These are phyloP conservation scores for Eunapius fragilis DNA, from an alignment of 37 sponge, comb jelly and placozoan species.

Conservation along the genomic window DNA sequence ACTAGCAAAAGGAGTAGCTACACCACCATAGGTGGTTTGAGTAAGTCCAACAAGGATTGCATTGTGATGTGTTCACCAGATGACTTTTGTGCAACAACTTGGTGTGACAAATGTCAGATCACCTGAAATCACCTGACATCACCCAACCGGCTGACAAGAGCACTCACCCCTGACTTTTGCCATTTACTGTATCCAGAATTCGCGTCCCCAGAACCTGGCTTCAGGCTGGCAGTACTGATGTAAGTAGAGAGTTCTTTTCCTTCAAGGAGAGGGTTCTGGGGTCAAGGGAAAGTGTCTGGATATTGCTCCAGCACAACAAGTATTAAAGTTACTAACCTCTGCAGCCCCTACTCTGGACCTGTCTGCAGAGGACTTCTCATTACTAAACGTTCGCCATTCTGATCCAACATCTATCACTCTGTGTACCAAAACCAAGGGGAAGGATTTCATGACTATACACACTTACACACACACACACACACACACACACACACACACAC, in stretches of 20 bases:
- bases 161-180: constrained; percentile 72
- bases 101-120: no score
- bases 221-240: constrained; percentile 55
- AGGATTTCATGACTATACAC: no score
- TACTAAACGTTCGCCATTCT: constrained; percentile 98
- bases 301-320: neutral
- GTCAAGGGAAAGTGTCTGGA: neutral
- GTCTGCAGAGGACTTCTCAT: constrained; percentile 82
- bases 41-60: no score
- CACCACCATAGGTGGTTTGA: no score
- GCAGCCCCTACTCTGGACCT: constrained; percentile 94
- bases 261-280: constrained; percentile 81
- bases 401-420: constrained; percentile 98
- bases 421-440: no score
- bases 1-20: no score
- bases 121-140: no score
- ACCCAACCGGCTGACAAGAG: neutral
- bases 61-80: no score
- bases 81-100: no score
- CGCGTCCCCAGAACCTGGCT: constrained; percentile 41
- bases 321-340: constrained; percentile 50
- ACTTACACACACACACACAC: no score
- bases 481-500: no score
- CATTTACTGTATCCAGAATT: constrained; percentile 57
- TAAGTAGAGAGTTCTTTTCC: constrained; percentile 75